phyloP scores from a whole-genome alignment of 2,888 invertebrate genomes.

The Tineola bisselliella region DNA sequence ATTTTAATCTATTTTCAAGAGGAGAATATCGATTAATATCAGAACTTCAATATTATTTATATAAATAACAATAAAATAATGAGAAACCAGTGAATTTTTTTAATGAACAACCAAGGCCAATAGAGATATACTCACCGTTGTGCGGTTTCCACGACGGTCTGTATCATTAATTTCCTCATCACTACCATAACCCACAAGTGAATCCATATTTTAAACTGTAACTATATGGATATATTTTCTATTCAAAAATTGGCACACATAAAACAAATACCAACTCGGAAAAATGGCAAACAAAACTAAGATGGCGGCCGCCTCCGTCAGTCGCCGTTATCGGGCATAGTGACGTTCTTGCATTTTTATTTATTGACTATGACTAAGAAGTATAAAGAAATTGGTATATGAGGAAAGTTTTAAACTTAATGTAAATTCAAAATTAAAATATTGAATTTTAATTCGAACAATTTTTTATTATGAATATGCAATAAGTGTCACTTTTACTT shows the following conservation, averaged over 20 bases:
- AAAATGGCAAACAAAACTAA: background rate
- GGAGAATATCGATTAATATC: constrained; percentile 66
- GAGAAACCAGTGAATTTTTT: background rate
- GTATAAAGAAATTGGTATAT: too few species aligned
- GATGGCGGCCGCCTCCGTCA: background rate
- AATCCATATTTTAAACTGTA: constrained; percentile 68
- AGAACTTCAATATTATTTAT: constrained; percentile 12
- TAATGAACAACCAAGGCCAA: background rate
- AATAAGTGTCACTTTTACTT: too few species aligned
- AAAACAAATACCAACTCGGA: background rate
- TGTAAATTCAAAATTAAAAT: too few species aligned
- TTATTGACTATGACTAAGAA: too few species aligned
- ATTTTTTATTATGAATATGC: too few species aligned
- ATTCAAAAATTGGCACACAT: background rate
- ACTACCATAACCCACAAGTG: constrained; percentile 79
- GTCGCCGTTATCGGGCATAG: too few species aligned
- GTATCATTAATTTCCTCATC: constrained; percentile 75
- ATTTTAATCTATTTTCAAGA: constrained; percentile 69
- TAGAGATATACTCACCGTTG: constrained; percentile 40
- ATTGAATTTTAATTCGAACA: too few species aligned
- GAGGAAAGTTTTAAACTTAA: too few species aligned
- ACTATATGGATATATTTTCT: background rate
- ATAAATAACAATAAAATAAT: constrained; percentile 10
- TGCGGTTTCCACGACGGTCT: constrained; percentile 38
- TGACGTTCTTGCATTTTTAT: too few species aligned